Conservation (phyloP, 30 jellyfish, hydroid and myxozoan species). For the Hydractinia symbiolongicarpus region DNA sequence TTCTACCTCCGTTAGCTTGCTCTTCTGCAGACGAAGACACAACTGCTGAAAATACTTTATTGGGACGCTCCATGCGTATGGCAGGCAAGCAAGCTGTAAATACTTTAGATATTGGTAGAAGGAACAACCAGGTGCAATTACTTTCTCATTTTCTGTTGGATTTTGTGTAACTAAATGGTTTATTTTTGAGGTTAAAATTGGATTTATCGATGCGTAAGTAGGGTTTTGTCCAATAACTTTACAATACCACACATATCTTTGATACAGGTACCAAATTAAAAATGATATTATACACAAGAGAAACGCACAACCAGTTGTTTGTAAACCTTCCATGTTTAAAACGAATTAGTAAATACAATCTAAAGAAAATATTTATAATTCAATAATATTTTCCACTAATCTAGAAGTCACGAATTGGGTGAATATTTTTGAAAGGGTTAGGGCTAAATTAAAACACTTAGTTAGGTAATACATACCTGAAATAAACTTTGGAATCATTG, state of each 20-base stretch:
- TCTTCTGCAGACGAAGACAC: background rate
- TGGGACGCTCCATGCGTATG: conserved; percentile 13
- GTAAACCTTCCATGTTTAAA: too few relatives aligned
- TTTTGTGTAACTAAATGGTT: background rate
- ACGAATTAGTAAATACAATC: too few relatives aligned
- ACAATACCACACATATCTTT: background rate
- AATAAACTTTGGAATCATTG: too few relatives aligned
- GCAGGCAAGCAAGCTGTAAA: conserved; percentile 12
- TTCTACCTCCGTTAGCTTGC: background rate
- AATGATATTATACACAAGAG: background rate
- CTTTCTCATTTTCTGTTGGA: background rate
- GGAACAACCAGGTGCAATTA: background rate
- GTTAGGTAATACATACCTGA: too few relatives aligned
- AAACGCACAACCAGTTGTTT: background rate
- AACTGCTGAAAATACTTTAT: background rate
- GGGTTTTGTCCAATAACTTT: conserved; percentile 7
- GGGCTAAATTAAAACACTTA: too few relatives aligned
- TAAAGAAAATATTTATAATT: too few relatives aligned
- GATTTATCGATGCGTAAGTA: background rate
- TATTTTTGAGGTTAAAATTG: background rate
- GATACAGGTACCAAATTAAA: conserved; percentile 2
- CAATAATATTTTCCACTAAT: too few relatives aligned
- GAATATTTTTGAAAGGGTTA: too few relatives aligned
- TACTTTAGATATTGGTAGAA: conserved; percentile 19
- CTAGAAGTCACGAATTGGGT: too few relatives aligned